Conservation (phyloP, 2,797 vertebrate genomes). For the Rhinichthys osculus region DNA sequence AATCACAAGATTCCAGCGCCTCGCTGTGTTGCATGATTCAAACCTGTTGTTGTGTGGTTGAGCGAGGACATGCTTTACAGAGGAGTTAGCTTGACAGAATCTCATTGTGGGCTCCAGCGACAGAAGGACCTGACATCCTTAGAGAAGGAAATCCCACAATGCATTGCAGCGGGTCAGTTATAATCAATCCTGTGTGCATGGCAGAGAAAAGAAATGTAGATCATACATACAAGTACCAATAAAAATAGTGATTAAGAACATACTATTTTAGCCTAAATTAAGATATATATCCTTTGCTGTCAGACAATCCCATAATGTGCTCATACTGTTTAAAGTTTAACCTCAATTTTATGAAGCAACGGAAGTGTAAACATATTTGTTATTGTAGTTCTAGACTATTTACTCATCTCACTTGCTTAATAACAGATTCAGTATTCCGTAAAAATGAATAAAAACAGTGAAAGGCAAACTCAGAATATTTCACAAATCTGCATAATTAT, state of each 20-base stretch:
- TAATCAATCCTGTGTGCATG: neutral
- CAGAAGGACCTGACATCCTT: slow-evolving; percentile 4
- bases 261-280: neutral
- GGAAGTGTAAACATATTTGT: too few species aligned
- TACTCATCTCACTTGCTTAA: too few species aligned
- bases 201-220: neutral
- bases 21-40: slow-evolving; percentile 29
- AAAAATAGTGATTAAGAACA: neutral
- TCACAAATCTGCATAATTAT: too few species aligned
- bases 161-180: neutral
- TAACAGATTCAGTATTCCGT: too few species aligned
- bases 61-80: slow-evolving; percentile 37
- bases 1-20: slow-evolving; percentile 61
- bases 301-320: too few species aligned
- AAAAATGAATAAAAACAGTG: too few species aligned
- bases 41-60: slow-evolving; percentile 38
- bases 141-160: slow-evolving; percentile 18
- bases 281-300: neutral
- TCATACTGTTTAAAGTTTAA: too few species aligned
- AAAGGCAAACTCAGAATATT: too few species aligned
- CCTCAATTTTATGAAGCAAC: too few species aligned
- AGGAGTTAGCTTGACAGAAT: slow-evolving; percentile 24
- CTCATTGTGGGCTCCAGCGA: neutral
- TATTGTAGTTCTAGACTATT: too few species aligned
- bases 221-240: neutral